Percentiles rank a stretch among this genome's conserved stretches.
These are phyloP conservation scores for Scaptomyza parva DNA, from an alignment of 2,888 invertebrate species.

Conservation along the genomic window DNA sequence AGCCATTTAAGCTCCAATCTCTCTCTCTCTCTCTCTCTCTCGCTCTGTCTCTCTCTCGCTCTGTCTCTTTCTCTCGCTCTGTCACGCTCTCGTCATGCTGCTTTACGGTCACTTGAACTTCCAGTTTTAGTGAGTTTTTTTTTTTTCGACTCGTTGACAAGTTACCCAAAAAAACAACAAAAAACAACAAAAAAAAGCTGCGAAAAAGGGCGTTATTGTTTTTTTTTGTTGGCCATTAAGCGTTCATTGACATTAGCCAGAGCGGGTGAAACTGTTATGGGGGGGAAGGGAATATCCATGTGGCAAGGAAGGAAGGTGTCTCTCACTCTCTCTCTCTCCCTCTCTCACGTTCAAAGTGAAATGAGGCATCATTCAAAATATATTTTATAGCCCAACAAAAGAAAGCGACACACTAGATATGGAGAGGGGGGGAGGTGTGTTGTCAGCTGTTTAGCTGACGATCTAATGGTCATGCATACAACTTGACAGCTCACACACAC, in stretches of 20 bases:
- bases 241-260: slow-evolving; percentile 66
- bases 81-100: slow-evolving; percentile 7
- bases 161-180: slow-evolving; percentile 27
- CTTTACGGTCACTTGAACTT: slow-evolving; percentile 55
- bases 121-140: slow-evolving; percentile 29
- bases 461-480: slow-evolving; percentile 33
- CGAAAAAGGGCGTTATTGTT: slow-evolving; percentile 59
- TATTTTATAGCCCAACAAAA: slow-evolving; percentile 23
- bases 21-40: background rate
- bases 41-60: background rate
- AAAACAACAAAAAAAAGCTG: slow-evolving; percentile 19
- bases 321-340: too few relatives aligned
- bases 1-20: slow-evolving; percentile 16
- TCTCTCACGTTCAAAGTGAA: too few relatives aligned
- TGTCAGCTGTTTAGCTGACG: slow-evolving; percentile 52
- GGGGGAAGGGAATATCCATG: slow-evolving; percentile 18
- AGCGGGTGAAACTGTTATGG: slow-evolving; percentile 1
- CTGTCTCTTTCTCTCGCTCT: slow-evolving; percentile 1
- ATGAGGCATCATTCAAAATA: slow-evolving; percentile 33
- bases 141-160: slow-evolving; percentile 32
- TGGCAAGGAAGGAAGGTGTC: slow-evolving; percentile 16
- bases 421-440: slow-evolving; percentile 15
- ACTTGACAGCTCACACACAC: slow-evolving; percentile 38
- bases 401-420: slow-evolving; percentile 26
- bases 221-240: slow-evolving; percentile 48